Base-by-base conservation (phyloP, 2,888 invertebrate species). In the Mactromeris polynyma region DNA sequence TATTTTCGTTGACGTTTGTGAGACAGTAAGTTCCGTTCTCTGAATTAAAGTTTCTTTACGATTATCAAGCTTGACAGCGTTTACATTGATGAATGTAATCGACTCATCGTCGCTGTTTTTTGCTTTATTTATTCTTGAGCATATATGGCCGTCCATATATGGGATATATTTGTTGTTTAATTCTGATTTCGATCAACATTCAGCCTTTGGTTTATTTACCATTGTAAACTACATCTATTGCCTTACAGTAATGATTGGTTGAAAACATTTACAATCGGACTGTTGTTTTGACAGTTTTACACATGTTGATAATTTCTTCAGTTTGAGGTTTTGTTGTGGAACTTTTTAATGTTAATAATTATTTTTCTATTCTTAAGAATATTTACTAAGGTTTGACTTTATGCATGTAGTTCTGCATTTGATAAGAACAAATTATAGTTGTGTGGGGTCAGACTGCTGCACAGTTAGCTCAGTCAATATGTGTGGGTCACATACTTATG, bases 1-100 rank as follows among this genome's bases (percentile, higher is more conserved):
- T 93, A 80, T 95, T 95, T 90, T 93, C 94, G 78, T 86, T 95
- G 26, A 94, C 95, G 26, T 88, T 95, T 77, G 93, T 95, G 42
- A 90, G 95, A 89, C 95, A 95, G 95, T 95, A 94, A 93, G 94
- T 94, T 54, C 3, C 1, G n/a, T 81, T 81, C 11, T 33, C 17
- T 73, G 73, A 73, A 73, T 36, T 36, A 17, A 73, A 33, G 19
- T 73, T 73, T 36, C 31, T 73, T 26, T 9, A 9, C 26, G 58
- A 64, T 26, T 26, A n/a, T 64, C 9, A 64, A 64, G 58, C 21
- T 26, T 0, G 26, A 26, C 26, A 26, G 26, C 3, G 21, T 26
- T 64, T n/a, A 64, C 6, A 36, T 69, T 26, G 38, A 36, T 2
- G 51, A 19, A 51, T n/a, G 26, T 26, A 6, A 26, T 64, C n/a